Evolutionary conservation across 2,113 vertebrate genomes (phyloP).

Genomic region (Anguilla rostrata): DNA sequence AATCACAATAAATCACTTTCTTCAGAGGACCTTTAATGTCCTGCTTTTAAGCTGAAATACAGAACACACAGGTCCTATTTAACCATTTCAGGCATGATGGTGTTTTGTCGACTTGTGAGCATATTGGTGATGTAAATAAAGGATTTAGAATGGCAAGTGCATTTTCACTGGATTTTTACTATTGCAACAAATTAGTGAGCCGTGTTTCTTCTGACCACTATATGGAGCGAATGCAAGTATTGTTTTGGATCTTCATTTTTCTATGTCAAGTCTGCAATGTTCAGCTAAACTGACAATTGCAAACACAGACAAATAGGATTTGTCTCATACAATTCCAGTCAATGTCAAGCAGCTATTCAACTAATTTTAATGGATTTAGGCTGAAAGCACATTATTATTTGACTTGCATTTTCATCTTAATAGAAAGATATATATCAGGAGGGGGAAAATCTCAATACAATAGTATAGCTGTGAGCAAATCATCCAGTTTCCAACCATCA

Average conservation of each 20-base stretch:
- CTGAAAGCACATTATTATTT: not conserved
- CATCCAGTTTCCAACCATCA: not conserved
- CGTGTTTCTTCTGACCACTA: no score
- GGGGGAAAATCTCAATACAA: not conserved
- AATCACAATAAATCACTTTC: constrained; percentile 2
- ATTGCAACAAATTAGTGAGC: no score
- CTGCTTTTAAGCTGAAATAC: no score
- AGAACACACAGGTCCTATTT: no score
- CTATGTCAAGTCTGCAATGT: not conserved
- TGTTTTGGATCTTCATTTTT: not conserved
- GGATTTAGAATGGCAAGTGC: not conserved
- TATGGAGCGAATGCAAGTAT: not conserved
- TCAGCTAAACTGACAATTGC: not conserved
- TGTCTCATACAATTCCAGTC: not conserved
- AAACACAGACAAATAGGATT: not conserved
- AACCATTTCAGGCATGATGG: no score
- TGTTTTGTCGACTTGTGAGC: not conserved
- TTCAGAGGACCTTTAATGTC: no score
- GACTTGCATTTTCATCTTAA: not conserved
- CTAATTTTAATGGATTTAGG: not conserved
- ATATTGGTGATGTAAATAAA: not conserved
- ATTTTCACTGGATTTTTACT: not conserved
- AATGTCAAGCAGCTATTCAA: not conserved
- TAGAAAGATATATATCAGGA: not conserved
- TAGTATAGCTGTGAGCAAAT: not conserved